Percentiles rank a stretch among this genome's conserved stretches.
Evolutionary conservation across 2,888 invertebrate species (phyloP).

Genomic region (Dorcus parallelipipedus): DNA sequence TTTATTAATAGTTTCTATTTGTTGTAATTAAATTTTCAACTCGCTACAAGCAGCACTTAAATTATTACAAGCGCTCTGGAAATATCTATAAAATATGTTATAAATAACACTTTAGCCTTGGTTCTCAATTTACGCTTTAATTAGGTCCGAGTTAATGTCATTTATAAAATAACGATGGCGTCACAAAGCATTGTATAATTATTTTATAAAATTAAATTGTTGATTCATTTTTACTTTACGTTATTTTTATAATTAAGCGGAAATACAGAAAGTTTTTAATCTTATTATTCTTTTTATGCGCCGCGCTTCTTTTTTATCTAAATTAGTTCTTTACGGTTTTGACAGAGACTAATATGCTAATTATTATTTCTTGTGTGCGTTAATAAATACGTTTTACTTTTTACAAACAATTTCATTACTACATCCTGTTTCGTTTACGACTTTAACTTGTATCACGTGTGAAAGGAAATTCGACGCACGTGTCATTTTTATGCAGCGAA

Average conservation of each 20-base stretch:
- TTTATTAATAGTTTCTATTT: constrained; percentile 8
- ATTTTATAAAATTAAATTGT: constrained; percentile 16
- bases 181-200: constrained; percentile 28
- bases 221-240: constrained; percentile 12
- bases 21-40: constrained; percentile 20
- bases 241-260: constrained; percentile 19
- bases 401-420: neutral
- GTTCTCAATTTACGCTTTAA: constrained; percentile 42
- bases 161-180: constrained; percentile 37
- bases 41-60: constrained; percentile 18
- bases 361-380: constrained; percentile 1
- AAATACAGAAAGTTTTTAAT: constrained; percentile 13
- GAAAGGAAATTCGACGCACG: no score
- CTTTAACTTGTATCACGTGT: no score
- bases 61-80: constrained; percentile 21
- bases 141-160: constrained; percentile 30
- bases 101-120: constrained; percentile 38
- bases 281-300: neutral
- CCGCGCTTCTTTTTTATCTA: neutral
- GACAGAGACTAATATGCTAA: constrained; percentile 4
- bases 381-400: constrained; percentile 7
- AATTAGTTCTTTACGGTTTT: neutral
- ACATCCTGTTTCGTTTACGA: no score
- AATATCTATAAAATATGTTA: constrained; percentile 31
- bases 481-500: no score